phyloP scores from a whole-genome alignment of 2,113 vertebrate genomes.

The Microtus pennsylvanicus region DNA sequence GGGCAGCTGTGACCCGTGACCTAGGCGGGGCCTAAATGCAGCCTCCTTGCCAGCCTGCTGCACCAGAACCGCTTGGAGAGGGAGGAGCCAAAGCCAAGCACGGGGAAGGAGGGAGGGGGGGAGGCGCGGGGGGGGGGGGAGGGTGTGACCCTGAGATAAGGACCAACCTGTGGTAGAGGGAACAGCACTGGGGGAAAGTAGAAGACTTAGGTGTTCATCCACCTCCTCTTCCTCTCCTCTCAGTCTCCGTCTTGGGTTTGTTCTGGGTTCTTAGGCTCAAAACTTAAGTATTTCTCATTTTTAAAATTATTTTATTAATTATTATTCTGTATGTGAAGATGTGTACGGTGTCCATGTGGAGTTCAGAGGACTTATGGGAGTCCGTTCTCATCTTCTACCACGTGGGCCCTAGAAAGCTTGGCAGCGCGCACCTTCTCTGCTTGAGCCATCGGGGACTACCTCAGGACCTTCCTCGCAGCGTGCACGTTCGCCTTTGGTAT shows the following conservation, averaged over 20 bases:
- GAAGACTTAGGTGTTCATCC: neutral
- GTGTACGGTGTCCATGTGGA: neutral
- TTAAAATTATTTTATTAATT: neutral
- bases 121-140: rapidly evolving
- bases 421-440: neutral
- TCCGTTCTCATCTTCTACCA: neutral
- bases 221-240: neutral
- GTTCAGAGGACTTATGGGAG: neutral
- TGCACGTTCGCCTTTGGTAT: neutral
- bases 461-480: too few species aligned
- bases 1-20: neutral
- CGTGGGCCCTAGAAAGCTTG: neutral
- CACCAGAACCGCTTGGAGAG: neutral
- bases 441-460: neutral
- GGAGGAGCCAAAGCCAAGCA: neutral
- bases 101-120: too few species aligned
- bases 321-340: neutral
- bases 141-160: neutral
- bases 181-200: too few species aligned
- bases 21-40: neutral
- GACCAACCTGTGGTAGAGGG: neutral
- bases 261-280: neutral
- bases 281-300: neutral
- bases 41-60: neutral
- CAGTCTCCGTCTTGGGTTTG: neutral